phyloP scores from a whole-genome alignment of 1,140 invertebrate species.

The Laodelphax striatellus region DNA sequence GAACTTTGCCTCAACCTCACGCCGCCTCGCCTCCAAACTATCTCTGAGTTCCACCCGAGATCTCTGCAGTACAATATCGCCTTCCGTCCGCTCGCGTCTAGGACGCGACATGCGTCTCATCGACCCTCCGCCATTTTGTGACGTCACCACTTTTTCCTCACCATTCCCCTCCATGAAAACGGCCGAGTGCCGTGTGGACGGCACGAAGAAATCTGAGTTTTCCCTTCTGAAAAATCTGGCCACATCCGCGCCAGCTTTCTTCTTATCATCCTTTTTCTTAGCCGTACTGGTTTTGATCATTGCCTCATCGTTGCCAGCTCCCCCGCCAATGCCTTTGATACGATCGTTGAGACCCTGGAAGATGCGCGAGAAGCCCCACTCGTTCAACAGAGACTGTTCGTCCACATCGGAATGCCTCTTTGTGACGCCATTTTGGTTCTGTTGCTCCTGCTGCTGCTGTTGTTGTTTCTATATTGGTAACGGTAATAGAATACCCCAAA shows the following conservation, averaged over 20 bases:
- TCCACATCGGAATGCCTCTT: neutral
- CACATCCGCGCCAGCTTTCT: slow-evolving; percentile 23
- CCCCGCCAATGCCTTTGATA: slow-evolving; percentile 31
- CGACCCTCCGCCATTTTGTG: slow-evolving; percentile 5
- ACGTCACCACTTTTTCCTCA: too few relatives aligned
- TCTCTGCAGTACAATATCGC: slow-evolving; percentile 57
- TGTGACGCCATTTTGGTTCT: too few relatives aligned
- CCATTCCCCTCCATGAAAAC: slow-evolving; percentile 39
- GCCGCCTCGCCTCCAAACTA: slow-evolving; percentile 34
- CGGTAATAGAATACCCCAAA: too few relatives aligned
- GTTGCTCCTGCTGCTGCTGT: neutral
- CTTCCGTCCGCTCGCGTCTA: slow-evolving; percentile 73
- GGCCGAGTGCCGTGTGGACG: slow-evolving; percentile 58
- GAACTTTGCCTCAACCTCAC: slow-evolving; percentile 26
- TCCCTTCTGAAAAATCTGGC: slow-evolving; percentile 60
- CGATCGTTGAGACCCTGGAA: slow-evolving; percentile 49
- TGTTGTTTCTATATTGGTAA: neutral
- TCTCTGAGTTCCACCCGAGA: slow-evolving; percentile 29
- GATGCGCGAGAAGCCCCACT: slow-evolving; percentile 74
- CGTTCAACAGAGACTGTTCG: slow-evolving; percentile 48
- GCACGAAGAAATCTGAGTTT: slow-evolving; percentile 60
- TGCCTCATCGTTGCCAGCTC: slow-evolving; percentile 4
- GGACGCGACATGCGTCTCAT: slow-evolving; percentile 35
- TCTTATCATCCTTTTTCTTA: slow-evolving; percentile 11
- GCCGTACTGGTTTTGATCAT: slow-evolving; percentile 5